Conservation (phyloP, 2,888 invertebrate species). For the Andrena minutula region DNA sequence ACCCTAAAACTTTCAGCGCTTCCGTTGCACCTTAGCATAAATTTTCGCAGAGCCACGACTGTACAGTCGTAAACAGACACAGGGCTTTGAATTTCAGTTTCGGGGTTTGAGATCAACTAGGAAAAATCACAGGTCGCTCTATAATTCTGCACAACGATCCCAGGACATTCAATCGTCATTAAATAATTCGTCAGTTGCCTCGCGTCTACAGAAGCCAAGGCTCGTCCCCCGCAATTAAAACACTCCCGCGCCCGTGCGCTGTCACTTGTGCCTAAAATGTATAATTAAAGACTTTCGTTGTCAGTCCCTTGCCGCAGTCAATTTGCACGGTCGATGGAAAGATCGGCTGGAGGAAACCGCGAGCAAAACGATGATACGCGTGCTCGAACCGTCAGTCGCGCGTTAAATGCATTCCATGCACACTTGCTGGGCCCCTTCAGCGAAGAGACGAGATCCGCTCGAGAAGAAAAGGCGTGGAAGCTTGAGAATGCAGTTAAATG, state of each 20-base stretch:
- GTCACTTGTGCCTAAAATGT: conserved; percentile 18
- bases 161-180: background rate
- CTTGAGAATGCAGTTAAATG: too few species aligned
- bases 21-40: conserved; percentile 9
- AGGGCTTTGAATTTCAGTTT: background rate
- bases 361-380: conserved; percentile 28
- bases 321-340: conserved; percentile 23
- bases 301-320: background rate
- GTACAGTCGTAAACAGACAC: background rate
- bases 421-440: background rate
- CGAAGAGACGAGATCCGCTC: background rate
- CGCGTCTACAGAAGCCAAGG: background rate
- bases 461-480: background rate
- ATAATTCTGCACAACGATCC: background rate
- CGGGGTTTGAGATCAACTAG: background rate
- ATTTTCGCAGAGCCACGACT: background rate
- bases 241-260: background rate
- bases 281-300: conserved; percentile 41
- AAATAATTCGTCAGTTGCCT: conserved; percentile 12
- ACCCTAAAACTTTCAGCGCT: conserved; percentile 20
- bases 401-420: conserved; percentile 27
- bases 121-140: background rate
- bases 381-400: conserved; percentile 29
- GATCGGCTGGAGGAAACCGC: conserved; percentile 17
- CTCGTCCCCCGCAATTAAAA: conserved; percentile 26